Evolutionary conservation across 2,113 vertebrate genomes (phyloP), one percentile per base, ranked within the genome.

Genomic region (Setophaga kirtlandii): DNA sequence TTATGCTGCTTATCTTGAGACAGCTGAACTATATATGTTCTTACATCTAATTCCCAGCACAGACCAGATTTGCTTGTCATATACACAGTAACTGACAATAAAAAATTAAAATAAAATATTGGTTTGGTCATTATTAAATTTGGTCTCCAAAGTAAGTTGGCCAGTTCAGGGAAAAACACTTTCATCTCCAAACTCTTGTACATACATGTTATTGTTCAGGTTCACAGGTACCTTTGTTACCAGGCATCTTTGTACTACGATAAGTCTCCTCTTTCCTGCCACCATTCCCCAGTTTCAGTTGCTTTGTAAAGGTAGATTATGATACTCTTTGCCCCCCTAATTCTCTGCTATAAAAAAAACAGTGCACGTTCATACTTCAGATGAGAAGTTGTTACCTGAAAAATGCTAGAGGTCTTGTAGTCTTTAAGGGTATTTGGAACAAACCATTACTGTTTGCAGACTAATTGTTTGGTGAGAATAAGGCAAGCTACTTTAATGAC

Each of bases 401-500:
- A 95, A 97, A 75, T 55, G 77, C 60, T 84, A 84, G 55, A 87
- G 93, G 82, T 97, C 92, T 97, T 96, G 83, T 78, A 96, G 71
- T 96, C 92, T 98, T 84, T 83, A 77, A 91, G 96, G 80, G 86
- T 65, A 95, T 97, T 97, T 97, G 93, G 93, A 98, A 97, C 97
- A 96, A 97, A 88, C 93, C 95, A 97, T 98, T 96, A 94, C 96
- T 98, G 95, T 98, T 96, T 96, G 95, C 97, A 95, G 94, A 94
- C 91, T 94, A 95, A 97, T 96, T 98, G 94, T 97, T 97, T 97
- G 96, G 89, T 96, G 96, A 97, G 96, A 97, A 97, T 95, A 96
- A 96, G 95, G 92, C 88, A 95, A 96, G 96, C 84, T 96, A 60
- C 90, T 60, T 97, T 98, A 97, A 98, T 97, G 97, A 98, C 97